Conservation (phyloP, 2,113 vertebrate genomes). For the Clarias batrachus region DNA sequence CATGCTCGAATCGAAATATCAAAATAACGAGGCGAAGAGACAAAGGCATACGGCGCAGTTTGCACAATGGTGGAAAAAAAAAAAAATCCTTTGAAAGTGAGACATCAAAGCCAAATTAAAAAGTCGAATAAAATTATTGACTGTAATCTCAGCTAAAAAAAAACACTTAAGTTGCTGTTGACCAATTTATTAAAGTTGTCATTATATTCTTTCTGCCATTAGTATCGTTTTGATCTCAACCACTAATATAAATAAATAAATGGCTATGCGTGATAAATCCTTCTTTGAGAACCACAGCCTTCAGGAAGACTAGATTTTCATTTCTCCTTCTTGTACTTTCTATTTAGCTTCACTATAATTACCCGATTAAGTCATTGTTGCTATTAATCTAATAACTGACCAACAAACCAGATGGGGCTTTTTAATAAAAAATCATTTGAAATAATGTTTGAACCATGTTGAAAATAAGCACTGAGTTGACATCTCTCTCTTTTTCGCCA, state of each 20-base stretch:
- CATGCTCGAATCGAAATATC: not conserved
- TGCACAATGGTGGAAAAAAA: not conserved
- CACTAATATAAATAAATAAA: not conserved
- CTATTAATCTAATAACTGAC: not conserved
- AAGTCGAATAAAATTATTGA: too few species aligned
- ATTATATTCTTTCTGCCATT: not conserved
- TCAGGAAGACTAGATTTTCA: not conserved
- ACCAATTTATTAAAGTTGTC: not conserved
- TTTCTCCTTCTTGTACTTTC: not conserved
- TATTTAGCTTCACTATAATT: not conserved
- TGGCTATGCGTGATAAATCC: not conserved
- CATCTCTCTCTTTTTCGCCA: constrained; percentile 45
- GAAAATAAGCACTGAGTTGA: not conserved
- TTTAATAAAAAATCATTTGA: not conserved
- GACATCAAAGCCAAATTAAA: not conserved
- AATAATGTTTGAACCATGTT: not conserved
- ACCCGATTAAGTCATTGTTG: not conserved
- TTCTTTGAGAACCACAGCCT: not conserved
- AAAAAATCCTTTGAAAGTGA: not conserved
- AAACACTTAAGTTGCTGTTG: not conserved
- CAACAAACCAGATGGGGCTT: not conserved
- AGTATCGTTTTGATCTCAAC: not conserved
- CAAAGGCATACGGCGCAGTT: not conserved
- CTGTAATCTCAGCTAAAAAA: not conserved
- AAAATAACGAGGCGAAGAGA: not conserved